Conservation (phyloP, 1,140 invertebrate genomes). For the Formica selysi region DNA sequence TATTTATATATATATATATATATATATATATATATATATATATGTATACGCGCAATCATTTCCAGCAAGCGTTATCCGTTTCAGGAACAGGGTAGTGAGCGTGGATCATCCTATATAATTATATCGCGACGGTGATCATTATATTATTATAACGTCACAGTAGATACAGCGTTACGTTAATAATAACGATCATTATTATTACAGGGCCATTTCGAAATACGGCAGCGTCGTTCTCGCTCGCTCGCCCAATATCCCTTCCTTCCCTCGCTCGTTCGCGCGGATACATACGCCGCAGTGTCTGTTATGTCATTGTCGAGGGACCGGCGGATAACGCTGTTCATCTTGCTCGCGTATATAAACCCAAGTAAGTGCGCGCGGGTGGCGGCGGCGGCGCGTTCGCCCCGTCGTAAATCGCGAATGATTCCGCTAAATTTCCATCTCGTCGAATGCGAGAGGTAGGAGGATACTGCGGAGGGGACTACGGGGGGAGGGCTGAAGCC, state of each 20-base stretch:
- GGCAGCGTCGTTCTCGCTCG: slow-evolving; percentile 41
- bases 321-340: slow-evolving; percentile 64
- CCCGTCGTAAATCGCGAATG: slow-evolving; percentile 78
- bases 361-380: slow-evolving; percentile 65
- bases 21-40: background rate
- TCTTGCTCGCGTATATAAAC: slow-evolving; percentile 72
- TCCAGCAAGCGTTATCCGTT: slow-evolving; percentile 53
- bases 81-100: slow-evolving; percentile 32
- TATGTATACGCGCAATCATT: slow-evolving; percentile 38
- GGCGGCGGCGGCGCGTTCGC: slow-evolving; percentile 61
- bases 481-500: slow-evolving; percentile 33
- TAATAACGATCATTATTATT: slow-evolving; percentile 65
- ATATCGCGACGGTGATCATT: slow-evolving; percentile 62
- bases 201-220: slow-evolving; percentile 58
- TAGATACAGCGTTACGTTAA: slow-evolving; percentile 54
- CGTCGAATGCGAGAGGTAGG: slow-evolving; percentile 72
- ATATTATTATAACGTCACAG: slow-evolving; percentile 61
- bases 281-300: slow-evolving; percentile 34
- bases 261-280: background rate
- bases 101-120: slow-evolving; percentile 63
- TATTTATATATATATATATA: background rate
- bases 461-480: slow-evolving; percentile 52
- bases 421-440: slow-evolving; percentile 82
- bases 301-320: slow-evolving; percentile 53
- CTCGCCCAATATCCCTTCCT: no score